Evolutionary conservation across 2,113 vertebrate genomes (phyloP).

Genomic region (Pangasianodon gigas): DNA sequence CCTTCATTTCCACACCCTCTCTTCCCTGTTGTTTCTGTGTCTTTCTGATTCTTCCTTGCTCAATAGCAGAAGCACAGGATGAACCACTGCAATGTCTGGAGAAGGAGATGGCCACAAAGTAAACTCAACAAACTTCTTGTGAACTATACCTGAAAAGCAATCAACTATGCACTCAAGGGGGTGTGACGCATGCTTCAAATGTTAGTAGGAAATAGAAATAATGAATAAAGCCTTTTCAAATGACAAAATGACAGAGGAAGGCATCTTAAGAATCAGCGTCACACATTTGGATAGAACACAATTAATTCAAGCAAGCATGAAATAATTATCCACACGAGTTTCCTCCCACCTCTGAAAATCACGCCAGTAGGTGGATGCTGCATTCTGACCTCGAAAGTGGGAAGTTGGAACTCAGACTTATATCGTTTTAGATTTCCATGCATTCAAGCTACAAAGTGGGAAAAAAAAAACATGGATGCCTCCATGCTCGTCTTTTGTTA

Average conservation of each 20-base stretch:
- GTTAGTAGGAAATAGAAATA: neutral
- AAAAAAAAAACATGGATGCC: no score
- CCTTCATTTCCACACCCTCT: neutral
- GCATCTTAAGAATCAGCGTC: neutral
- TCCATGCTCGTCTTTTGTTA: neutral
- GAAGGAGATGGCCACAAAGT: constrained; percentile 14
- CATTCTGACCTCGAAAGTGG: neutral
- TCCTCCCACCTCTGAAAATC: neutral
- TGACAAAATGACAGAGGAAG: constrained; percentile 6
- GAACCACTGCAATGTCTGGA: constrained; percentile 1
- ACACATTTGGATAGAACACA: neutral
- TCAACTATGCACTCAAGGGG: neutral
- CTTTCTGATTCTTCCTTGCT: neutral
- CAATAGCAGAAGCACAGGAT: neutral
- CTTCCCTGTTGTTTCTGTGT: neutral
- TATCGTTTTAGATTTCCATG: neutral
- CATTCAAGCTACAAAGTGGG: neutral
- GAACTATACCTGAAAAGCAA: constrained; percentile 9
- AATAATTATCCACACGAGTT: neutral
- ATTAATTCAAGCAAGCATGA: neutral
- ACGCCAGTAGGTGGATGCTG: neutral
- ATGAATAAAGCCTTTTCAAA: neutral
- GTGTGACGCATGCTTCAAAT: neutral
- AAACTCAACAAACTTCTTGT: neutral
- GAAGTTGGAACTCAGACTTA: neutral